A percentile compares a stretch with the other conserved stretches of the same genome.
These are phyloP conservation scores for Bombyx huttoni DNA, from an alignment of 2,888 invertebrate species.

Conservation along the genomic window DNA sequence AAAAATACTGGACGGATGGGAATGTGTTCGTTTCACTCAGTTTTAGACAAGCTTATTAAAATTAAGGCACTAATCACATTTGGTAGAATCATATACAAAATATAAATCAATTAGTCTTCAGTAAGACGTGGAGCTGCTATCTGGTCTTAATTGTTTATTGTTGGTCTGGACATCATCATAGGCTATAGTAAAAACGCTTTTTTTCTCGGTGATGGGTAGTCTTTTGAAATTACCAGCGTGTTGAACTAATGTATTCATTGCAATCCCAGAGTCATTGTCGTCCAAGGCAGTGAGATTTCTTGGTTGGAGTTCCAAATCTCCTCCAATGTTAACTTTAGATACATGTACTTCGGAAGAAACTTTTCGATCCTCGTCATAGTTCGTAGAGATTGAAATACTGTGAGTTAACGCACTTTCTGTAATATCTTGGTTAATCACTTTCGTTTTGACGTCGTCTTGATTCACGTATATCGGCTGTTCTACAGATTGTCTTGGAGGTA, in stretches of 20 bases:
- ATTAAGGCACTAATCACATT: constrained; percentile 39
- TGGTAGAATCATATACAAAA: constrained; percentile 12
- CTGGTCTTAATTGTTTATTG: constrained; percentile 80
- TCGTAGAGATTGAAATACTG: constrained; percentile 60
- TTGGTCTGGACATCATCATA: constrained; percentile 89
- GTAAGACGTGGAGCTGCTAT: constrained; percentile 82
- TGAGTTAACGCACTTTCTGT: constrained; percentile 58
- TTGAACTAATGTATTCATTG: constrained; percentile 74
- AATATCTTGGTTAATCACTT: constrained; percentile 33
- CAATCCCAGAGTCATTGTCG: constrained; percentile 86
- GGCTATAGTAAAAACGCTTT: constrained; percentile 93
- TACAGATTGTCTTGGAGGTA: constrained; percentile 39
- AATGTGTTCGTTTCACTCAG: constrained; percentile 11
- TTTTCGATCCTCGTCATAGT: constrained; percentile 43
- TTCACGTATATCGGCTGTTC: constrained; percentile 66
- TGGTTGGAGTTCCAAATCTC: constrained; percentile 35
- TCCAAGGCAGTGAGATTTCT: constrained; percentile 50
- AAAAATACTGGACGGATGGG: constrained; percentile 15
- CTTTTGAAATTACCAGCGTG: constrained; percentile 73
- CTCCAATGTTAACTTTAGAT: constrained; percentile 66
- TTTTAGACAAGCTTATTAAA: constrained; percentile 19
- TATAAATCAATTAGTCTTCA: constrained; percentile 15
- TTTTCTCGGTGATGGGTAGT: constrained; percentile 85
- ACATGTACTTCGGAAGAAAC: constrained; percentile 69
- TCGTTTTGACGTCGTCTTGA: constrained; percentile 52